phyloP scores from a whole-genome alignment of 2,888 invertebrate species.

The Mesorhabditis spiculigera region DNA sequence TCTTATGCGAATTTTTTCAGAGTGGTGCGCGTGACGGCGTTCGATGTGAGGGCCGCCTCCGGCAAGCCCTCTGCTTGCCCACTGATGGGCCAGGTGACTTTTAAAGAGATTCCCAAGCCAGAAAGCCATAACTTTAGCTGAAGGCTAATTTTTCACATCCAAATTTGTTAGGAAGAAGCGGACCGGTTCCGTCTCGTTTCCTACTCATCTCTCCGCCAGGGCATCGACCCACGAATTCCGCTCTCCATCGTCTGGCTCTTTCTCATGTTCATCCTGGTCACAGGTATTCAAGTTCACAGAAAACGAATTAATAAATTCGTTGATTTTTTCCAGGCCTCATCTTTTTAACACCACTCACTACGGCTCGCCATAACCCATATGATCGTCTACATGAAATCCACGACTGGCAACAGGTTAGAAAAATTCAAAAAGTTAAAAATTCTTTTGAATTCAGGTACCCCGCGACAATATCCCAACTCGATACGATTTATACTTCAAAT shows the following conservation, averaged over 20 bases:
- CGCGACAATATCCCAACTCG: conserved; percentile 26
- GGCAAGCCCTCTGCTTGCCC: conserved; percentile 3
- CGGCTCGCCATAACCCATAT: background rate
- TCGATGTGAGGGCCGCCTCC: conserved; percentile 5
- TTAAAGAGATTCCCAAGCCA: background rate
- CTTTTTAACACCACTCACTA: background rate
- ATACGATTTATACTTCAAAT: conserved; percentile 29
- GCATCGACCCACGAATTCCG: conserved; percentile 3
- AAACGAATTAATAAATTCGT: too few relatives aligned
- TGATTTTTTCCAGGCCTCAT: background rate
- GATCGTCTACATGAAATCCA: background rate
- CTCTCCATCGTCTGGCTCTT: background rate
- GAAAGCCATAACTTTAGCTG: background rate
- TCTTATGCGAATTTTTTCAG: background rate
- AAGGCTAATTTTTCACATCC: background rate
- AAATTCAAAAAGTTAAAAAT: conserved; percentile 16
- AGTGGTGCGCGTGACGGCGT: conserved; percentile 6
- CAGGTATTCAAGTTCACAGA: too few relatives aligned
- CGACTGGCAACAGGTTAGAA: background rate
- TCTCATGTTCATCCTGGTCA: background rate
- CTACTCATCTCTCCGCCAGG: background rate
- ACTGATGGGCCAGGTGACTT: background rate
- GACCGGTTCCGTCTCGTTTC: background rate
- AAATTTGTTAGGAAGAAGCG: background rate
- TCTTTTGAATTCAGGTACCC: conserved; percentile 28